Base-by-base conservation (phyloP, 2,113 vertebrate genomes). In the Hemibagrus wyckioides region DNA sequence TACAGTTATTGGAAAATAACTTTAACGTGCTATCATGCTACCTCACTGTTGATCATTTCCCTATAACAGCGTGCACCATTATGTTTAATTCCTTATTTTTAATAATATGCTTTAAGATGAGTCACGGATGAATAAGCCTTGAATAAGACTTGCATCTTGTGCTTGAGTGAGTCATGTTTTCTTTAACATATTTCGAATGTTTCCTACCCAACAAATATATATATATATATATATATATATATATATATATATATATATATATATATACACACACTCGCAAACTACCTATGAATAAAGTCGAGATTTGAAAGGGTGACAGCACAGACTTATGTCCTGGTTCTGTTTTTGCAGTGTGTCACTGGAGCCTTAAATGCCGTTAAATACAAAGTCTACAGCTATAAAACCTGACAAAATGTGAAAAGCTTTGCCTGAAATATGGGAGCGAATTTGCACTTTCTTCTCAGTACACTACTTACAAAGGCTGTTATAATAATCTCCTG, bases 351-450 rank as follows among this genome's bases (percentile, higher is more conserved):
- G 9, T 36, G 21, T 28, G 17, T 77, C 41, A 67, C 17, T 54
- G 30, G 59, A 61, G 33, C 59, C 39, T 30, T 19, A 19, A 52
- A 30, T 30, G 48, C 48, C 21, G 17, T 86, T 67, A 52, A 80
- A 48, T 54, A 67, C 44, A 54, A 79, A 50, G 59, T 36, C 30
- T 54, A 54, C 30, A 39, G 44, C 17, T 48, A 61, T 21, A 77
- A 85, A 85, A 61, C 57, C n/a, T 80, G 75, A 54, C 44, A 28
- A 86, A 79, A 77, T 44, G 39, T 79, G 36, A 65, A 81, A 82
- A 59, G 52, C 17, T 54, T 71, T 1, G 28, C 59, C 52, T 73
- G 50, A 82, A 87, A 75, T 50, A 82, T 36, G 41, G 67, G 25
- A 25, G 15, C 25, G 33, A 59, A 57, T 82, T 33, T 82, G 85